Percentiles rank a stretch among this genome's conserved stretches.
phyloP scores from a whole-genome alignment of 2,113 vertebrate species.

The Galbula dea region DNA sequence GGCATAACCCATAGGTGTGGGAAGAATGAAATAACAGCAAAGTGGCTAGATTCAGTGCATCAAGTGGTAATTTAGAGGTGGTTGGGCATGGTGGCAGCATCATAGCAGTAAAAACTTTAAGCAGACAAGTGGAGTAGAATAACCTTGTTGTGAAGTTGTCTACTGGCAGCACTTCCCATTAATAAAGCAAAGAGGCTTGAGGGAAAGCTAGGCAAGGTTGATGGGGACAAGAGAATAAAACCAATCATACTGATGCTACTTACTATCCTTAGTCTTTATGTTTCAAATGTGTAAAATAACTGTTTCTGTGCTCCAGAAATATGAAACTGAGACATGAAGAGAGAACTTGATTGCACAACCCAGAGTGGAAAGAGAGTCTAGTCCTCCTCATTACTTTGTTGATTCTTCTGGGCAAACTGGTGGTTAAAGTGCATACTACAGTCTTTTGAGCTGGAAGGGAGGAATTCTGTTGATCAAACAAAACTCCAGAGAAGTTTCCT shows the following conservation, averaged over 20 bases:
- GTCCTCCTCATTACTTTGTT: neutral
- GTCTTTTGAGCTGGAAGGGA: neutral
- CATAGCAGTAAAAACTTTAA: neutral
- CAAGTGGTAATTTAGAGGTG: neutral
- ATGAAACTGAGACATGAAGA: neutral
- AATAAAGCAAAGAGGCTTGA: neutral
- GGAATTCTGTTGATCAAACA: neutral
- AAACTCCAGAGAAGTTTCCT: slow-evolving; percentile 3
- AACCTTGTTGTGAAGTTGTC: neutral
- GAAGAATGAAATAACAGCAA: neutral
- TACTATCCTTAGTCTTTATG: neutral
- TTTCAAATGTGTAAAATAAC: neutral
- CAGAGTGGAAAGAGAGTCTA: neutral
- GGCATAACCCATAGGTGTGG: neutral
- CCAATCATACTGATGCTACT: neutral
- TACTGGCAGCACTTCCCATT: neutral
- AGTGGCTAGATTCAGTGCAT: neutral
- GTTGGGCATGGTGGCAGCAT: neutral
- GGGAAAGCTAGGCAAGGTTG: neutral
- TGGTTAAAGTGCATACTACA: neutral
- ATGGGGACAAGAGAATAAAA: neutral
- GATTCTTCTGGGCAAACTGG: neutral
- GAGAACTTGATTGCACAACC: neutral
- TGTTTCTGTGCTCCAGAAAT: neutral
- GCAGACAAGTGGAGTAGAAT: neutral